Evolutionary conservation across 2,888 invertebrate genomes (phyloP), one percentile per base, ranked within the genome.

Genomic region (Archips xylosteana): DNA sequence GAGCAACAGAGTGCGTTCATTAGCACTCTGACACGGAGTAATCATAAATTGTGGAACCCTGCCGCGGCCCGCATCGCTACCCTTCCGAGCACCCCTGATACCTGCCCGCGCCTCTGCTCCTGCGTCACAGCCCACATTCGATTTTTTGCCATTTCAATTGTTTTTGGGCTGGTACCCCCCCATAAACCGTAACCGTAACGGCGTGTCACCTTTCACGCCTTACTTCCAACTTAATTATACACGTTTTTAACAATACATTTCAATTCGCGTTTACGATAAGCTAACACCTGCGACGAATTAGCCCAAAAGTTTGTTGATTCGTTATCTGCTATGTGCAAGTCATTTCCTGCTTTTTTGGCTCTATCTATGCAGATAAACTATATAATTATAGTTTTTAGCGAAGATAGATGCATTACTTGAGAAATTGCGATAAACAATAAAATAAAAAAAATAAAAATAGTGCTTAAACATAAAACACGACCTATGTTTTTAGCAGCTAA

Each of bases 41-140:
- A 92, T 94, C 94, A 92, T 94, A 94, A 94, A 94, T 94, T 92
- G 88, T 89, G 92, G 91, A 89, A 85, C 92, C 94, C 93, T 89
- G 91, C 85, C 86, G 94, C 87, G 92, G 82, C 91, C 91, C 91
- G 88, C 89, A 90, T 91, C 89, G 84, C 88, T 88, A 85, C 89
- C 89, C 88, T 87, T 81, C 86, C 78, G 82, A 83, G 82, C 86
- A 82, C 86, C 88, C 88, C 83, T 80, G 77, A 79, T 83, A 84
- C 85, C 85, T 85, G 85, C 85, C 85, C 54, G 66, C 75, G 42
- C 61, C 69, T 64, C 85, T 51, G 57, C 75, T 59, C 47, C 65
- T 39, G 47, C 54, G 47, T 85, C 85, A 83, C 84, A 81, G 82
- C 91, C 92, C 92, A 92, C 89, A 92, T 93, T 88, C 83, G 80